Conservation (phyloP, 2,888 invertebrate species). For the Timandra comae region DNA sequence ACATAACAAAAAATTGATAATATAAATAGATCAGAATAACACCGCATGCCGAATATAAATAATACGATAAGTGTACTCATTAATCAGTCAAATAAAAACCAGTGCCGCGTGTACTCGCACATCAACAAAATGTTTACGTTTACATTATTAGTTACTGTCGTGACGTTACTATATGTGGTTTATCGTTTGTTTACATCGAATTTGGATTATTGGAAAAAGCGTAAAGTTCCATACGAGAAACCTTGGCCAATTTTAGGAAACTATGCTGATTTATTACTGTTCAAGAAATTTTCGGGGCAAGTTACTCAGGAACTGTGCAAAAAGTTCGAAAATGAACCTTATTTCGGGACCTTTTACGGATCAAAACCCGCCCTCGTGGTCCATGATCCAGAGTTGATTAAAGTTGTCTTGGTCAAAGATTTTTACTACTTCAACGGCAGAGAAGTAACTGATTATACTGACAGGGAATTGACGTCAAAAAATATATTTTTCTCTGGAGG, state of each 20-base stretch:
- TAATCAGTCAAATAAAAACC: too few relatives aligned
- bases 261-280: conserved; percentile 35
- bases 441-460: conserved; percentile 34
- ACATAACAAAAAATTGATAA: too few relatives aligned
- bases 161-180: too few relatives aligned
- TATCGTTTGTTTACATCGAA: too few relatives aligned
- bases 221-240: conserved; percentile 32
- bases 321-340: conserved; percentile 37
- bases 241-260: conserved; percentile 47
- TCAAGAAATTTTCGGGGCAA: conserved; percentile 28
- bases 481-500: conserved; percentile 45
- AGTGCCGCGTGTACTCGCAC: too few relatives aligned
- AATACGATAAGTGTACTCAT: too few relatives aligned
- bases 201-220: conserved; percentile 41
- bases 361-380: conserved; percentile 49
- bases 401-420: conserved; percentile 44
- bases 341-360: conserved; percentile 48
- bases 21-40: too few relatives aligned
- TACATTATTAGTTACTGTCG: too few relatives aligned
- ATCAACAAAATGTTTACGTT: too few relatives aligned
- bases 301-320: conserved; percentile 35
- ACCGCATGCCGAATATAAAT: too few relatives aligned
- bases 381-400: conserved; percentile 45
- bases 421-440: conserved; percentile 52
- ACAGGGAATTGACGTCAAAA: conserved; percentile 34